Conservation (phyloP, 1,140 invertebrate genomes). For the Eumeta japonica region DNA sequence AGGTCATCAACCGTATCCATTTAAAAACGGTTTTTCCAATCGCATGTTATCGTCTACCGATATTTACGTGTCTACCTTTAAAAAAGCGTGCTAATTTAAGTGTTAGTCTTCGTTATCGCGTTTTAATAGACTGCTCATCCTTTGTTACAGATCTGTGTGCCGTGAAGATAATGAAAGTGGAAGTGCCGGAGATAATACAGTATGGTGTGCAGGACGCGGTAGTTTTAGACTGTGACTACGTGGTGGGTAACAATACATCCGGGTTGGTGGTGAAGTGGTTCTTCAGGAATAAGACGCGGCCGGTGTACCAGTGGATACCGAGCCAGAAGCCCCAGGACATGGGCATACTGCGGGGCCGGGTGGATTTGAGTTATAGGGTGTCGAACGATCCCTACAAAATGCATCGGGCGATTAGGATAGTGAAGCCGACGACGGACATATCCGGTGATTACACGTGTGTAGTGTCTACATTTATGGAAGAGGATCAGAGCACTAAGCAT, state of each 20-base stretch:
- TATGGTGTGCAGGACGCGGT: constrained; percentile 67
- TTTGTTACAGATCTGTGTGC: constrained; percentile 48
- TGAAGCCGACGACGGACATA: constrained; percentile 67
- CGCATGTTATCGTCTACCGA: too few relatives aligned
- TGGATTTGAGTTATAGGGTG: constrained; percentile 64
- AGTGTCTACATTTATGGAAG: constrained; percentile 67
- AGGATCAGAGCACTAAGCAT: constrained; percentile 63
- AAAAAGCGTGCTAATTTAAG: too few relatives aligned
- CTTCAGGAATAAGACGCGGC: constrained; percentile 64
- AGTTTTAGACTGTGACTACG: constrained; percentile 75
- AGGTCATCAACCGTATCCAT: too few relatives aligned
- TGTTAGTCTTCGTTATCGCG: too few relatives aligned
- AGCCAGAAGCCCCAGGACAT: constrained; percentile 61
- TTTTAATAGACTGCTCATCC: too few relatives aligned
- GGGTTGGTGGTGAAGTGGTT: constrained; percentile 79
- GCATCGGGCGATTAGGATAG: constrained; percentile 67
- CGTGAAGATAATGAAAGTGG: constrained; percentile 66
- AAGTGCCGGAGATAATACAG: constrained; percentile 67
- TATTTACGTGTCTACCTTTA: too few relatives aligned
- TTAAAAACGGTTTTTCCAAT: too few relatives aligned
- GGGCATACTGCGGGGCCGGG: constrained; percentile 63
- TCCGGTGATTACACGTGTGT: constrained; percentile 72
- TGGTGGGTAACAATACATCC: constrained; percentile 56
- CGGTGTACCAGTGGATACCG: constrained; percentile 78
- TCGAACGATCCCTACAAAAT: constrained; percentile 60